Evolutionary conservation across 2,797 vertebrate genomes (phyloP).

Genomic region (Amblyopsis hoosieri): DNA sequence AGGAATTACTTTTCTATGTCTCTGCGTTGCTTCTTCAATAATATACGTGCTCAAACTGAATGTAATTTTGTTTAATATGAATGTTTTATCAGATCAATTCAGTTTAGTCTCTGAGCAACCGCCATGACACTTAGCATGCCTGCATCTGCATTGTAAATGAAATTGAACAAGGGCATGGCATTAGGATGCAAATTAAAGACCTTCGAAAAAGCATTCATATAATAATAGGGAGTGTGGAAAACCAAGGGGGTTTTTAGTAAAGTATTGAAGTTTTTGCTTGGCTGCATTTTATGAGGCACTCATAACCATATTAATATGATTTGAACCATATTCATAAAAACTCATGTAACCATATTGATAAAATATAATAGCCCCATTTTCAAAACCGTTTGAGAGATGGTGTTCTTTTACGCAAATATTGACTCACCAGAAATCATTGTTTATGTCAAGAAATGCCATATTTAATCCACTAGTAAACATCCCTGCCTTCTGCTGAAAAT

Average conservation of each 20-base stretch:
- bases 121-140: conserved; percentile 59
- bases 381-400: conserved; percentile 55
- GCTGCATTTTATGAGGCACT: conserved; percentile 69
- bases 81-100: conserved; percentile 69
- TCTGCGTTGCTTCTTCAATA: conserved; percentile 64
- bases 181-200: conserved; percentile 79
- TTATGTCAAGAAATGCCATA: conserved; percentile 46
- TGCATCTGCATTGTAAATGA: conserved; percentile 74
- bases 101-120: conserved; percentile 55
- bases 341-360: conserved; percentile 71
- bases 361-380: conserved; percentile 66
- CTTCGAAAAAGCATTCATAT: conserved; percentile 68
- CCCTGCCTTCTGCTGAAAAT: conserved; percentile 32
- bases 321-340: conserved; percentile 42
- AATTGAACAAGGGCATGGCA: conserved; percentile 71
- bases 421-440: conserved; percentile 63
- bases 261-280: conserved; percentile 72
- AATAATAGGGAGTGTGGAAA: conserved; percentile 53
- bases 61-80: conserved; percentile 65
- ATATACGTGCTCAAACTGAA: conserved; percentile 57
- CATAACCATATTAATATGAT: conserved; percentile 51
- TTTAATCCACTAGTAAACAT: conserved; percentile 51
- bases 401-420: conserved; percentile 65
- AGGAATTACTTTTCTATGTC: conserved; percentile 59
- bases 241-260: conserved; percentile 56